These are phyloP conservation scores for Stegodyphus dumicola DNA, from an alignment of 1,140 invertebrate species.

Conservation along the genomic window DNA sequence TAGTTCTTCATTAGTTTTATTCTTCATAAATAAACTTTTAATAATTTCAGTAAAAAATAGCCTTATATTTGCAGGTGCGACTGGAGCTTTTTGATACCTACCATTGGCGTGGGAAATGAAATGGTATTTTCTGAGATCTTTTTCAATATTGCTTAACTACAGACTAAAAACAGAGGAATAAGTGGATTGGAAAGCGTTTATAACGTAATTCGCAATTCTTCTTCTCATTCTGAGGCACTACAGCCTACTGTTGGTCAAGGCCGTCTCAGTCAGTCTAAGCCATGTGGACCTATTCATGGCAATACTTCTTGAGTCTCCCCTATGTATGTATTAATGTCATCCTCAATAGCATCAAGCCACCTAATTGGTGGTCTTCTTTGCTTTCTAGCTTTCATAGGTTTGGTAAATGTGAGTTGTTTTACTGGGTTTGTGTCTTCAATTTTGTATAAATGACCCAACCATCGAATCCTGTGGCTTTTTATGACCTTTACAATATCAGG, in stretches of 20 bases:
- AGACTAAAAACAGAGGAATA: too few species aligned
- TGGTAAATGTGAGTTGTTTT: too few species aligned
- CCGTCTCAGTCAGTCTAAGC: neutral
- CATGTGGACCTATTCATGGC: neutral
- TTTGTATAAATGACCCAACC: neutral
- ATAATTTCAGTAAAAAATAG: too few species aligned
- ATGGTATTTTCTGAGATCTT: too few species aligned
- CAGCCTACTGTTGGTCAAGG: neutral
- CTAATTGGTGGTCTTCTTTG: slow-evolving; percentile 5
- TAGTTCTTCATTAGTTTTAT: too few species aligned
- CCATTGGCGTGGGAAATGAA: too few species aligned
- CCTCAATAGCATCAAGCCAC: neutral
- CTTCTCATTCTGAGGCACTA: slow-evolving; percentile 6
- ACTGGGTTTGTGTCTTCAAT: neutral
- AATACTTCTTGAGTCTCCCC: neutral
- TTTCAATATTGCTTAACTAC: too few species aligned
- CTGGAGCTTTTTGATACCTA: too few species aligned
- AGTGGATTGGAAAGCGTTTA: too few species aligned
- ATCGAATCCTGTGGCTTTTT: neutral
- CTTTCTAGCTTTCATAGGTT: neutral
- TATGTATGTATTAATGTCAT: neutral
- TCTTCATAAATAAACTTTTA: too few species aligned
- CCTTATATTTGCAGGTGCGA: too few species aligned
- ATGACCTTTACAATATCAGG: neutral
- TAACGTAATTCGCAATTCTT: too few species aligned